Evolutionary conservation across 2,113 vertebrate species (phyloP), one percentile per base, ranked within the genome.

Genomic region (Asarcornis scutulata): DNA sequence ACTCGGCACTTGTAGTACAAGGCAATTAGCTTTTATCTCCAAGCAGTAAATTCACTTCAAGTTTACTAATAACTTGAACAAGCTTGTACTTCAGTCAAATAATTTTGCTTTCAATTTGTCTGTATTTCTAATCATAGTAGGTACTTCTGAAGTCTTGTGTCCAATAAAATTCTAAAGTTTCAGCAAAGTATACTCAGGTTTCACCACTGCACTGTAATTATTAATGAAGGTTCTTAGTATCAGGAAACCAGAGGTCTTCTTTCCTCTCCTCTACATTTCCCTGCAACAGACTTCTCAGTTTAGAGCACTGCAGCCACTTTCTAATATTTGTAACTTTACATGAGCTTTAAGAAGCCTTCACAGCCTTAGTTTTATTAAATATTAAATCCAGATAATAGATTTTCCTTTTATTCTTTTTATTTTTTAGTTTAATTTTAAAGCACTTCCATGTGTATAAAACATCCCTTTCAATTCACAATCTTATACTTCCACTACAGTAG

Each of bases 221-320:
- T 93, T 96, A 88, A 96, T 90, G 83, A 96, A 88, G 95, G 94
- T 26, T 95, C 53, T 67, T 15, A 67, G 67, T 58, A 77, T 59
- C 75, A 91, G 72, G 59, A 94, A 94, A 68, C 72, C 68, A 89
- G 48, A 80, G n/a, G 73, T 91, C 83, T 64, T 72, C 23, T 26
- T 52, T 36, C 75, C 59, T 93, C 62, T 92, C 11, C 14, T 38
- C 40, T 50, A 38, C 36, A 25, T 38, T 59, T 56, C 64, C 72
- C 79, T 90, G 75, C 20, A 46, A 46, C 0, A 63, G 14, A 21
- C 26, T 76, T 62, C 50, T 74, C 55, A 32, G 9, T 71, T 81
- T 34, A 58, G 56, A 68, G 66, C 40, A 18, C n/a, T 67, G 67
- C 44, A 93, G 34, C 12, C 72, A 72, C 68, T 71, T 63, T 42